A percentile compares a stretch with the other conserved stretches of the same genome.
phyloP scores from a whole-genome alignment of 2,888 invertebrate species.

The Abscondita cerata region DNA sequence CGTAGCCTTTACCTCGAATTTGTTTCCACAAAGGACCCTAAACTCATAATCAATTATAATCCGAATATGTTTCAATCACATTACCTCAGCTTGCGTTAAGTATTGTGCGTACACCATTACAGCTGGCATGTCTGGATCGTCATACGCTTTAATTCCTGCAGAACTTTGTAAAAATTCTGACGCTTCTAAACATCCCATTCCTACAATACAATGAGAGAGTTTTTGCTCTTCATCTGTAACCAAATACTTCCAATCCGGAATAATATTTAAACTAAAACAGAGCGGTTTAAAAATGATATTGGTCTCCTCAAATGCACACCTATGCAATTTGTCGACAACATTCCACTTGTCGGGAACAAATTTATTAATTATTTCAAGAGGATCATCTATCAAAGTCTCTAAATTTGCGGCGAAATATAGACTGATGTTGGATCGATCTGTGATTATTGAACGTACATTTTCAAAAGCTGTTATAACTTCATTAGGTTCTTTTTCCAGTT shows the following conservation, averaged over 20 bases:
- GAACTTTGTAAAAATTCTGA: constrained; percentile 73
- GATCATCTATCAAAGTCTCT: constrained; percentile 62
- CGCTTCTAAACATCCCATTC: constrained; percentile 84
- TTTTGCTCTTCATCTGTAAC: constrained; percentile 52
- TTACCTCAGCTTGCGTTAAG: constrained; percentile 82
- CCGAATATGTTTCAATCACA: background rate
- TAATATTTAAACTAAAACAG: constrained; percentile 50
- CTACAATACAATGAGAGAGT: constrained; percentile 71
- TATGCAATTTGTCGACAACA: too few species aligned
- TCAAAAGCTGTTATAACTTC: constrained; percentile 64
- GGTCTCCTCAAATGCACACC: too few species aligned
- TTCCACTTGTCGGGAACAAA: too few species aligned
- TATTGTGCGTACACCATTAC: constrained; percentile 84
- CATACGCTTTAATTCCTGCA: constrained; percentile 70
- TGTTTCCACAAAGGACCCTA: constrained; percentile 89
- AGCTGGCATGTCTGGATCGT: constrained; percentile 72
- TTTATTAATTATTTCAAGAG: constrained; percentile 53
- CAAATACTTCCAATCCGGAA: constrained; percentile 58
- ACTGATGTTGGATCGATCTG: constrained; percentile 66
- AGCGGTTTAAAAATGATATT: too few species aligned
- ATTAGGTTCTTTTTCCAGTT: constrained; percentile 63
- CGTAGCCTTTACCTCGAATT: constrained; percentile 85
- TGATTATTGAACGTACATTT: constrained; percentile 66
- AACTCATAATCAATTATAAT: constrained; percentile 6
- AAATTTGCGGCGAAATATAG: constrained; percentile 79